Conservation (phyloP, 2,888 invertebrate genomes). For the Vandiemenella viatica region DNA sequence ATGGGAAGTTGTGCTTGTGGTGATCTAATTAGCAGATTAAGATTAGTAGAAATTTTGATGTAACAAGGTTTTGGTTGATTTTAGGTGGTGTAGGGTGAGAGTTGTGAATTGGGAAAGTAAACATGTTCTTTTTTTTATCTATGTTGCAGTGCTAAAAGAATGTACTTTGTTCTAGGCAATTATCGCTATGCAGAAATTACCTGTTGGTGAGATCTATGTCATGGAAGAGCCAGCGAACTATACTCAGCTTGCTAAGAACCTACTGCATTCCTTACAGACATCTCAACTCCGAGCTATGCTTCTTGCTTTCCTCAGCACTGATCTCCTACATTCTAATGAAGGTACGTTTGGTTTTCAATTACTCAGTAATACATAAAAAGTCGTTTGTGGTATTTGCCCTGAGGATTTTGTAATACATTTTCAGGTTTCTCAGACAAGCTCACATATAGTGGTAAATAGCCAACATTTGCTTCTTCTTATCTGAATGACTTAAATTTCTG, state of each 20-base stretch:
- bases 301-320: not conserved
- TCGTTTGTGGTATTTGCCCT: too few relatives aligned
- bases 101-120: too few relatives aligned
- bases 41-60: not conserved
- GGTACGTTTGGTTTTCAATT: not conserved
- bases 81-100: too few relatives aligned
- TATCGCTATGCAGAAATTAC: not conserved
- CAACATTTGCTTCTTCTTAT: too few relatives aligned
- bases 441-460: too few relatives aligned
- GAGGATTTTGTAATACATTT: too few relatives aligned
- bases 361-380: too few relatives aligned
- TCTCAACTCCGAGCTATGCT: not conserved
- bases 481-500: too few relatives aligned
- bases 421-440: too few relatives aligned
- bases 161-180: not conserved
- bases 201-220: not conserved
- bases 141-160: too few relatives aligned
- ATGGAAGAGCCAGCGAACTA: not conserved
- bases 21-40: not conserved
- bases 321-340: not conserved
- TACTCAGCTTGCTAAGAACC: not conserved
- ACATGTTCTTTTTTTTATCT: too few relatives aligned
- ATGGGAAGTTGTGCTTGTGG: not conserved
- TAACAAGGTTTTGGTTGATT: not conserved
- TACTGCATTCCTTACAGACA: not conserved